Base-by-base conservation (phyloP, 2,797 vertebrate species). In the Rhodeus uyekii region DNA sequence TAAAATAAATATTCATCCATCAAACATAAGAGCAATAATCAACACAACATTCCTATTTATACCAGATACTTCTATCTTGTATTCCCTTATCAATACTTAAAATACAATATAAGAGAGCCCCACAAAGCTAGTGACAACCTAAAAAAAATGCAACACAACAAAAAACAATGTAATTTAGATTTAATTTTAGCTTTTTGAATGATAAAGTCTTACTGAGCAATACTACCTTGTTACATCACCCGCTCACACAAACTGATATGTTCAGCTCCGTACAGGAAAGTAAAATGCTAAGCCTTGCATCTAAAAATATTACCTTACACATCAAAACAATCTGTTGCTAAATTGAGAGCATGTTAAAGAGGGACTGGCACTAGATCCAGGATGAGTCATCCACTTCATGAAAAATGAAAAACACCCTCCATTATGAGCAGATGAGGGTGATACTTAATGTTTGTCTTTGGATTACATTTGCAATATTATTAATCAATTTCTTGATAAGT, bases 271-370 rank as follows among this genome's bases (percentile, higher is more conserved):
- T 12, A 22, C 34, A 24, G 61, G 19, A 42, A 39, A 48, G 61
- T 53, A 34, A 81, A 69, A 27, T 4, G 12, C 16, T 22, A 58
- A 76, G 50, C 39, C 53, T 55, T 82, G 74, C 74, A 64, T 82
- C 82, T 80, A 83, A 76, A 87, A 83, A 86, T 81, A 83, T 19
- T 50, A 80, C 19, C n/a, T 34, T 46, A 63, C 36, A 84, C 73
- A 80, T 85, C 72, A 71, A 84, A 86, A 78, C 73, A 83, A 44
- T 46, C 19, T 68, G 76, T 71, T 53, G 76, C 84, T 88, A 88
- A 83, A 88, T 69, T 81, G 10, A 75, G 86, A 80, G 76, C 10
- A 16, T 53, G 86, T 80, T 61, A 80, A 65, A 65, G 83, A 72
- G 79, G 39, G 68, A 84, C 78, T 24, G 24, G 50, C 81, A 78